These are phyloP conservation scores for Misgurnus anguillicaudatus DNA, from an alignment of 2,113 vertebrate genomes.

Conservation along the genomic window DNA sequence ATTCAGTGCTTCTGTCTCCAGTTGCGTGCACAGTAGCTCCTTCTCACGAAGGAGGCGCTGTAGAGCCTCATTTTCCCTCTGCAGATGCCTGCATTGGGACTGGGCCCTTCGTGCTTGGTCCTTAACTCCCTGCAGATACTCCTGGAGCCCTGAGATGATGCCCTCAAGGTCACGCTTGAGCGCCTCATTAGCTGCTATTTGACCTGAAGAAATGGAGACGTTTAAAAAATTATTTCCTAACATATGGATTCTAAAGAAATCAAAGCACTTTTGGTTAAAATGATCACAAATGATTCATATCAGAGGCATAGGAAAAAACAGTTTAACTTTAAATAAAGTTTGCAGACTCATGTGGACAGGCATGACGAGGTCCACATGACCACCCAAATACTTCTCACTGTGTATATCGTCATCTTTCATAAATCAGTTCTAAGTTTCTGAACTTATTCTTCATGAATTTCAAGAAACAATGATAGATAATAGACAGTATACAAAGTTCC, in stretches of 20 bases:
- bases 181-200: constrained; percentile 88
- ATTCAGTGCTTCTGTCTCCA: constrained; percentile 76
- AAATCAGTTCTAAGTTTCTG: not conserved
- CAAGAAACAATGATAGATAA: too few relatives aligned
- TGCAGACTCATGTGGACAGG: too few relatives aligned
- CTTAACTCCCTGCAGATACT: constrained; percentile 83
- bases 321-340: too few relatives aligned
- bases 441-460: not conserved
- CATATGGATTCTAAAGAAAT: not conserved
- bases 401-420: not conserved
- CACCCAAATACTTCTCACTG: too few relatives aligned
- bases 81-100: constrained; percentile 75
- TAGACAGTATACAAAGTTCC: not conserved
- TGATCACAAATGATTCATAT: too few relatives aligned
- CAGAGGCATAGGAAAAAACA: too few relatives aligned
- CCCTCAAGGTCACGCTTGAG: constrained; percentile 87
- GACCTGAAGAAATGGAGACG: constrained; percentile 75
- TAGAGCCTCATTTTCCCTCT: constrained; percentile 78
- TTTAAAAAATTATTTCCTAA: too few relatives aligned
- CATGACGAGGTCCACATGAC: not conserved
- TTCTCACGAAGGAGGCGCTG: constrained; percentile 75
- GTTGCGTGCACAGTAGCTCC: constrained; percentile 75
- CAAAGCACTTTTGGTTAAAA: too few relatives aligned
- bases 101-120: constrained; percentile 77
- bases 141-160: constrained; percentile 85